Percentiles rank a stretch among this genome's conserved stretches.
phyloP scores from a whole-genome alignment of 2,797 vertebrate species.

The Corythornis leucogaster region DNA sequence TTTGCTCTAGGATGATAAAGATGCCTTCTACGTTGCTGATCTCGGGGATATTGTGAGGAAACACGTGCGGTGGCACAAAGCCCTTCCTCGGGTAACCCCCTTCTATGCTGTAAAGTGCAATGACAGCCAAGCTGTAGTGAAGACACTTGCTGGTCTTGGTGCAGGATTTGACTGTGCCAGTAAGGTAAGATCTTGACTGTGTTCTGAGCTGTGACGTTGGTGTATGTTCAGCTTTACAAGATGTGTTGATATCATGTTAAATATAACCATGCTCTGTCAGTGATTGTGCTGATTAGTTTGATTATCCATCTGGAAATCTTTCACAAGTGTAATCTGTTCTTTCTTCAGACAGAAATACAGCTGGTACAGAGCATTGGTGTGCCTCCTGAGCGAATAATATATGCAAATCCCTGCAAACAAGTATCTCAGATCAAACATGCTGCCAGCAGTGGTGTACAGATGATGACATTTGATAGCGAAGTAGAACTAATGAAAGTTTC shows the following conservation, averaged over 20 bases:
- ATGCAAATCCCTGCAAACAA: conserved; percentile 98
- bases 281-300: background rate
- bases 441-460: conserved; percentile 91
- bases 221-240: background rate
- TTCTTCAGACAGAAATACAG: conserved; percentile 91
- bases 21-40: conserved; percentile 97
- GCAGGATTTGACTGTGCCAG: conserved; percentile 97
- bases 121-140: conserved; percentile 88
- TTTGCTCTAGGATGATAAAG: conserved; percentile 90
- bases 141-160: conserved; percentile 89
- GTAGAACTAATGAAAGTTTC: conserved; percentile 96
- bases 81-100: conserved; percentile 89
- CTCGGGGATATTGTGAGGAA: conserved; percentile 95
- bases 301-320: background rate
- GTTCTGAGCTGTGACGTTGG: rapidly evolving
- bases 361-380: conserved; percentile 93
- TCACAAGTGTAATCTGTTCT: background rate
- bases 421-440: conserved; percentile 98
- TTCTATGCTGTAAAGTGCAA: conserved; percentile 98
- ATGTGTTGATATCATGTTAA: background rate
- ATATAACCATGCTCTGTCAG: background rate
- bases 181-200: conserved; percentile 82
- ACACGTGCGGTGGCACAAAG: conserved; percentile 90
- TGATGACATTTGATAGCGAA: conserved; percentile 99
- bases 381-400: conserved; percentile 91